These are phyloP conservation scores for Ctena decussata DNA, from an alignment of 2,888 invertebrate species.

Conservation along the genomic window DNA sequence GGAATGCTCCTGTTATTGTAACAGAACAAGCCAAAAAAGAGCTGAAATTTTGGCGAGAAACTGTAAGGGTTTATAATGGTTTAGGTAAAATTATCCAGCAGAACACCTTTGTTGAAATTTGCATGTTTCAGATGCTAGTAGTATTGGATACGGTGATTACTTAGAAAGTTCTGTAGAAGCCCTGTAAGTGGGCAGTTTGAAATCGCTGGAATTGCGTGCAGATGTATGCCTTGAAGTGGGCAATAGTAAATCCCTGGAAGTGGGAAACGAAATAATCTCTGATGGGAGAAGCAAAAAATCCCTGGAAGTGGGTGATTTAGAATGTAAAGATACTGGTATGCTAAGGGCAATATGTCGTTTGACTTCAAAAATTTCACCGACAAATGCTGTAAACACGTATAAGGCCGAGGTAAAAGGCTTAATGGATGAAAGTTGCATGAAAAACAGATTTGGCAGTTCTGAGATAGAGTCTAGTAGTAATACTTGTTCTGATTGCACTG, in stretches of 20 bases:
- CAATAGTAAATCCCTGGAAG: neutral
- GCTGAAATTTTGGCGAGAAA: constrained; percentile 17
- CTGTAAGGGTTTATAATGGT: neutral
- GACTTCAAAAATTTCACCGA: no score
- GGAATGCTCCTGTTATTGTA: constrained; percentile 15
- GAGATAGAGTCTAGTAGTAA: no score
- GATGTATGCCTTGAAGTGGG: neutral
- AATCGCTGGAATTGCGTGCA: neutral
- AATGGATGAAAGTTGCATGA: no score
- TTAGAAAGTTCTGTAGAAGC: neutral
- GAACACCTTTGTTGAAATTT: neutral
- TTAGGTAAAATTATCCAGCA: neutral
- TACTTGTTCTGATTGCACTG: no score
- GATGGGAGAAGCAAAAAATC: neutral
- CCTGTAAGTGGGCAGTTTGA: neutral
- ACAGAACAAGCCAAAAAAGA: constrained; percentile 4
- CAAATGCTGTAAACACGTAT: no score
- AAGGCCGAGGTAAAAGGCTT: no score
- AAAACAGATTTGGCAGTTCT: no score
- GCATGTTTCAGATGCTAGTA: constrained; percentile 21
- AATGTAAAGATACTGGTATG: no score
- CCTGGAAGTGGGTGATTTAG: neutral
- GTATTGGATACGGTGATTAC: constrained; percentile 25
- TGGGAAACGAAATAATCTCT: neutral
- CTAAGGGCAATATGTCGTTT: no score